Base-by-base conservation (phyloP, 1,140 invertebrate species). In the Panulirus ornatus region DNA sequence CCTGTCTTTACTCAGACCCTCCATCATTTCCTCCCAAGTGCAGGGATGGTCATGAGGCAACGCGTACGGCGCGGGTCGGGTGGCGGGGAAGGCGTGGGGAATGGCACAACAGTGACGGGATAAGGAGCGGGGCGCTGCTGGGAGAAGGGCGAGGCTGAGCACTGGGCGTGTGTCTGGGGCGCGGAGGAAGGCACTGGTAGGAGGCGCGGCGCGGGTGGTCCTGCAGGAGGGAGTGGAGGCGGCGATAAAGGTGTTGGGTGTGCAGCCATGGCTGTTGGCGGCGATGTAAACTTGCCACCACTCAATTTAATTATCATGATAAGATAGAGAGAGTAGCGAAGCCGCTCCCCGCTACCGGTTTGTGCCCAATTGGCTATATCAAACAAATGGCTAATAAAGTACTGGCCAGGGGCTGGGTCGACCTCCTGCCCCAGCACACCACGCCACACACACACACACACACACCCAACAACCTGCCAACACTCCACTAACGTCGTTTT, bases 361-460 rank as follows among this genome's bases (percentile, higher is more conserved):
- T 85, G 71, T 54, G 44, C 84, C 70, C 75, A 85, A 85, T 85
- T 85, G 84, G 70, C 70, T 76, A 40, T 84, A 84, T 85, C 84
- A 85, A 85, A 85, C 84, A 85, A 85, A 76, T 85, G 70, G 71
- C n/a, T 54, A 75, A 85, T 85, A 85, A 85, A 85, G 70, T 73
- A 34, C 5, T 54, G 27, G 19, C 27, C 11, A 6, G n/a, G 40
- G 58, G 3, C 54, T 11, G 11, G 27, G 19, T 27, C 51, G 14
- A 30, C 81, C 34, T 27, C n/a, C 27, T 27, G 34, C n/a, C 54
- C 36, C 47, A 58, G n/a, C 44, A 16, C 27, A 30, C n/a, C 54
- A 19, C 47, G 34, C 11, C 44, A 16, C 27, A 30, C n/a, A 14
- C 75, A 78, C 1, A 42, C 75, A 78, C 1, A 42, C 75, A 78